Percentiles rank a stretch among this genome's conserved stretches.
Conservation (phyloP, 2,888 invertebrate species). For the Apotomis betuletana region DNA sequence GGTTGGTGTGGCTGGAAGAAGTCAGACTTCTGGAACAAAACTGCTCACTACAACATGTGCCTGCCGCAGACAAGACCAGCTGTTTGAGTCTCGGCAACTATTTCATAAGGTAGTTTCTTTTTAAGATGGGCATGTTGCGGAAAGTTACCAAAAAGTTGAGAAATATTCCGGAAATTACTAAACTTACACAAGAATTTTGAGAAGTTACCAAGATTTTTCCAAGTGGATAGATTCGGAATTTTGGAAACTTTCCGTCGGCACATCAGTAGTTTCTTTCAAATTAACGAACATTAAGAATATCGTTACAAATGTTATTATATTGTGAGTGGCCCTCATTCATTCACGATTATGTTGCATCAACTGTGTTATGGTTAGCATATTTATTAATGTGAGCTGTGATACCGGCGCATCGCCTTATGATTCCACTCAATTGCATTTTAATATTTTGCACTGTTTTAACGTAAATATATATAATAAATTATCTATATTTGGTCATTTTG, state of each 20-base stretch:
- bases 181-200: no score
- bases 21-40: constrained; percentile 96
- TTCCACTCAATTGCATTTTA: constrained; percentile 40
- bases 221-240: no score
- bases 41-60: constrained; percentile 98
- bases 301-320: constrained; percentile 23
- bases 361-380: not conserved
- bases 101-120: constrained; percentile 18
- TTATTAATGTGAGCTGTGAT: constrained; percentile 35
- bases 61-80: constrained; percentile 87
- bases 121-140: no score
- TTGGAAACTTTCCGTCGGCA: no score
- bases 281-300: constrained; percentile 21
- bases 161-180: no score
- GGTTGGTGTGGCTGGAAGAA: constrained; percentile 99
- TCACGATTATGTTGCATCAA: constrained; percentile 16
- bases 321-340: constrained; percentile 23
- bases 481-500: not conserved
- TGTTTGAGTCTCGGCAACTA: constrained; percentile 53
- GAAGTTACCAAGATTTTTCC: no score
- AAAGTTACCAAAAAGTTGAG: no score
- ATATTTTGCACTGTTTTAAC: constrained; percentile 24
- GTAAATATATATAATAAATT: constrained; percentile 3
- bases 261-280: constrained; percentile 10
- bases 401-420: constrained; percentile 35